Conservation (phyloP, 1,140 invertebrate genomes). For the Drosophila novamexicana region DNA sequence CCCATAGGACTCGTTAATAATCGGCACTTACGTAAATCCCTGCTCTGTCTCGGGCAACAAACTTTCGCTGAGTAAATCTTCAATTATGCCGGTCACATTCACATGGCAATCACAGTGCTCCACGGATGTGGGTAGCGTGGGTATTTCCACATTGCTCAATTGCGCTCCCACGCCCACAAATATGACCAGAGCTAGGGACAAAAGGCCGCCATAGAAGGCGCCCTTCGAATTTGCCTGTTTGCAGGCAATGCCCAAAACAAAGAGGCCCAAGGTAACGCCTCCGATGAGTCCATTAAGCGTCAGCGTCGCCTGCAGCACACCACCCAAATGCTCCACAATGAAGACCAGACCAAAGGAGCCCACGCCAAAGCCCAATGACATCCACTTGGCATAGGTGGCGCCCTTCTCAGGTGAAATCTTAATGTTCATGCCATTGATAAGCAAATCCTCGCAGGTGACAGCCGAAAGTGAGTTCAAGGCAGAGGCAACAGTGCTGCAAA, state of each 20-base stretch:
- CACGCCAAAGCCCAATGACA: constrained; percentile 85
- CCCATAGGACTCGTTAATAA: background rate
- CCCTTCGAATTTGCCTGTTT: constrained; percentile 92
- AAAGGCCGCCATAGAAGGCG: constrained; percentile 85
- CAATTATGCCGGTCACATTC: constrained; percentile 77
- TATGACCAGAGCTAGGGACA: constrained; percentile 85
- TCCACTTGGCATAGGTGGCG: constrained; percentile 85
- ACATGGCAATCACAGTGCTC: constrained; percentile 84
- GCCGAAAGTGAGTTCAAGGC: constrained; percentile 96
- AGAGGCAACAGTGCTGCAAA: constrained; percentile 94
- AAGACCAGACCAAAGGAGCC: constrained; percentile 88
- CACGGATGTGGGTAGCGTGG: constrained; percentile 82
- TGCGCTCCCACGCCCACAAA: constrained; percentile 85
- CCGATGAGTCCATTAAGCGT: constrained; percentile 95
- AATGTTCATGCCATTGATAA: constrained; percentile 88
- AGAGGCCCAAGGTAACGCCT: constrained; percentile 93
- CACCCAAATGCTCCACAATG: constrained; percentile 91
- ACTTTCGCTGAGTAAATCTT: constrained; percentile 46
- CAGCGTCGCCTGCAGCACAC: constrained; percentile 92
- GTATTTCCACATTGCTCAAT: constrained; percentile 84
- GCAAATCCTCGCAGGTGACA: constrained; percentile 94
- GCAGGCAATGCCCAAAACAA: constrained; percentile 94
- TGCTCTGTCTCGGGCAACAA: constrained; percentile 12
- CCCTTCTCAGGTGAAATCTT: constrained; percentile 89
- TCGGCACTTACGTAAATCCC: constrained; percentile 71